phyloP scores from a whole-genome alignment of 2,888 invertebrate genomes.

The Drosophila falleni region DNA sequence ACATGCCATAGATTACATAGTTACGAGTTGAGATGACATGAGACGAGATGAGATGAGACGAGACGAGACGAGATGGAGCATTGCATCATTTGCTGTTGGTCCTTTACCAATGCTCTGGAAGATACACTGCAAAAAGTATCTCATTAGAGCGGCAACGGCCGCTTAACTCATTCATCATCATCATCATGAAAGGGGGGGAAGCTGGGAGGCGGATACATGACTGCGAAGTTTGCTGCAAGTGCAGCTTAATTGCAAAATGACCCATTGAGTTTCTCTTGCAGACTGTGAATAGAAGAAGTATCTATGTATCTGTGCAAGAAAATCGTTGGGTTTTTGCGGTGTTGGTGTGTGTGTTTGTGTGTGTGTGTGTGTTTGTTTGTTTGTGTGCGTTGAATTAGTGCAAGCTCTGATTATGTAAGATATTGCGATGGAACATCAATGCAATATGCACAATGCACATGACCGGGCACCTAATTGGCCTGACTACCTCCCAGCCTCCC shows the following conservation, averaged over 20 bases:
- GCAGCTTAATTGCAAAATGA: constrained; percentile 79
- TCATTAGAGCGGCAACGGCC: constrained; percentile 78
- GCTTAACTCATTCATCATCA: constrained; percentile 79
- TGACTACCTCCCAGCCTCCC: constrained; percentile 14
- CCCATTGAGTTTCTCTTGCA: constrained; percentile 58
- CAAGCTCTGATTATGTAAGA: constrained; percentile 69
- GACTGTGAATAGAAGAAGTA: constrained; percentile 22
- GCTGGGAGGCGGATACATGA: constrained; percentile 39
- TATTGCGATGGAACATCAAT: constrained; percentile 30
- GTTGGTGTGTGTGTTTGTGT: neutral
- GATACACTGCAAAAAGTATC: constrained; percentile 69
- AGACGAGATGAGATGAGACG: constrained; percentile 17
- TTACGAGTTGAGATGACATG: constrained; percentile 50
- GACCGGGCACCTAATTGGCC: constrained; percentile 73
- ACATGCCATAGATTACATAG: constrained; percentile 74
- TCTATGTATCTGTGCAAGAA: neutral
- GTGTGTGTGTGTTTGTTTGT: constrained; percentile 5
- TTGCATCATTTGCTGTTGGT: constrained; percentile 60
- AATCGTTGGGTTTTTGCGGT: too few relatives aligned
- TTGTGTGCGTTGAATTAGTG: constrained; percentile 71
- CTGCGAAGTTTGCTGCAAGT: constrained; percentile 50
- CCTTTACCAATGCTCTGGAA: constrained; percentile 3
- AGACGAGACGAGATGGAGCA: neutral
- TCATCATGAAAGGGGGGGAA: constrained; percentile 35
- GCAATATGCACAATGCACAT: constrained; percentile 63